These are phyloP conservation scores for Chromobotia macracanthus DNA, from an alignment of 2,797 vertebrate genomes.

Conservation along the genomic window DNA sequence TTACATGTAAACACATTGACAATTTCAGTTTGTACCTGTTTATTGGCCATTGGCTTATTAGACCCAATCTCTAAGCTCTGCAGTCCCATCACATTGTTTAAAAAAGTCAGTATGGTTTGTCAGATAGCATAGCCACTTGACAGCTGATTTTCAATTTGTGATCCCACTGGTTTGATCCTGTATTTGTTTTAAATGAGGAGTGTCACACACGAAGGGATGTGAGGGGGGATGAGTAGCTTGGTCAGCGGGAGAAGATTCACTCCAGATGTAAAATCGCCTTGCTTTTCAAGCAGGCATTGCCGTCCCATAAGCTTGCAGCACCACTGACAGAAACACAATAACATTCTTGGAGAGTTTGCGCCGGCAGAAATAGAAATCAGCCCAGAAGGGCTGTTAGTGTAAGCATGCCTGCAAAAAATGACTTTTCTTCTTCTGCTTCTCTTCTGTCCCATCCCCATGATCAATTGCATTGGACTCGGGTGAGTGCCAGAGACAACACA, in stretches of 20 bases:
- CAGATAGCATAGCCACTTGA: slow-evolving; percentile 36
- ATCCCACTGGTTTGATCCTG: slow-evolving; percentile 40
- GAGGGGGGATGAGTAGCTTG: slow-evolving; percentile 18
- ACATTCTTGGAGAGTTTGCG: slow-evolving; percentile 38
- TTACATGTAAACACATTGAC: too few relatives aligned
- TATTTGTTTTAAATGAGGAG: slow-evolving; percentile 54
- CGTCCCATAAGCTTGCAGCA: slow-evolving; percentile 47
- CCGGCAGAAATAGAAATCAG: slow-evolving; percentile 45
- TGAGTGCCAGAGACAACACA: slow-evolving; percentile 29
- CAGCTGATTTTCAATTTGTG: slow-evolving; percentile 55
- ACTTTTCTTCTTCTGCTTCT: slow-evolving; percentile 40
- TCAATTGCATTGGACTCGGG: slow-evolving; percentile 40
- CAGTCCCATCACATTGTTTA: slow-evolving; percentile 31
- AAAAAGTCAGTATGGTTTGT: slow-evolving; percentile 45
- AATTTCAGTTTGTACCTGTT: too few relatives aligned
- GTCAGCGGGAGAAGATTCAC: slow-evolving; percentile 38
- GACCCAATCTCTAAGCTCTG: background rate
- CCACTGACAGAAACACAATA: slow-evolving; percentile 55
- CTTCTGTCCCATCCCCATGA: slow-evolving; percentile 26
- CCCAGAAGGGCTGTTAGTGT: slow-evolving; percentile 32
- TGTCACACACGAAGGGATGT: slow-evolving; percentile 17
- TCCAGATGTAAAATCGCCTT: slow-evolving; percentile 49
- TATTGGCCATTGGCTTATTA: background rate
- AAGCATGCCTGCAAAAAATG: slow-evolving; percentile 32
- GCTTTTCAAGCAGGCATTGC: slow-evolving; percentile 44